Percentiles rank a stretch among this genome's conserved stretches.
These are phyloP conservation scores for Ichneumoninae sp. DNA, from an alignment of 2,888 invertebrate species.

Conservation along the genomic window DNA sequence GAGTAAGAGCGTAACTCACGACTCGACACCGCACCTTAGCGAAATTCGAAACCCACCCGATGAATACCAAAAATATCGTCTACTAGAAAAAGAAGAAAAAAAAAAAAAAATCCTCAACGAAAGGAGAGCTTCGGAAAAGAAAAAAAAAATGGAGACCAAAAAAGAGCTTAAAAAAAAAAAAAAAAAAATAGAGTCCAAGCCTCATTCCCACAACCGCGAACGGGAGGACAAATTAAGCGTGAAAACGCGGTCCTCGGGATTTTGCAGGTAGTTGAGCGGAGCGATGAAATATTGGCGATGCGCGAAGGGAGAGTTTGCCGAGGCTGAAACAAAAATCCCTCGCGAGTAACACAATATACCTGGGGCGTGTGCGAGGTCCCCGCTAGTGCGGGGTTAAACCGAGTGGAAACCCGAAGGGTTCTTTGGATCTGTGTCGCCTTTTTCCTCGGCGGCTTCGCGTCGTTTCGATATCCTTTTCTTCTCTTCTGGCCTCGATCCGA, in stretches of 20 bases:
- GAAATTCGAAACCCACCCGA: slow-evolving; percentile 17
- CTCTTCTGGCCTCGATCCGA: neutral
- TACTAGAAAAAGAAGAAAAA: neutral
- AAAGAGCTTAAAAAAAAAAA: neutral
- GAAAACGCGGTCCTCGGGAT: slow-evolving; percentile 8
- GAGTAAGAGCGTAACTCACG: slow-evolving; percentile 17
- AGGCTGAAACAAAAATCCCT: slow-evolving; percentile 68
- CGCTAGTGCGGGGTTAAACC: slow-evolving; percentile 77
- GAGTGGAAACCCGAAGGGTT: slow-evolving; percentile 75
- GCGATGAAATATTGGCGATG: neutral
- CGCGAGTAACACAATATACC: slow-evolving; percentile 80
- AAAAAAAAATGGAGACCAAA: too few relatives aligned
- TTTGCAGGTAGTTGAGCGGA: neutral
- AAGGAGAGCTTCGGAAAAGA: neutral
- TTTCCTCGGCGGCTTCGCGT: slow-evolving; percentile 7
- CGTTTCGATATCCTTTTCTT: slow-evolving; percentile 17
- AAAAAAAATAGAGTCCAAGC: neutral
- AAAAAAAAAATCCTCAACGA: neutral
- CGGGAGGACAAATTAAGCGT: neutral
- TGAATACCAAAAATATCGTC: neutral
- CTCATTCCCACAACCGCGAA: neutral
- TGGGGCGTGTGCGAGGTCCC: slow-evolving; percentile 63
- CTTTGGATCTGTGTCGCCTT: slow-evolving; percentile 11
- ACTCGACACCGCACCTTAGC: neutral
- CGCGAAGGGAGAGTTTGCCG: slow-evolving; percentile 61